Percentiles rank a stretch among this genome's conserved stretches.
Evolutionary conservation across 2,797 vertebrate genomes (phyloP).

Genomic region (Peromyscus attwateri): DNA sequence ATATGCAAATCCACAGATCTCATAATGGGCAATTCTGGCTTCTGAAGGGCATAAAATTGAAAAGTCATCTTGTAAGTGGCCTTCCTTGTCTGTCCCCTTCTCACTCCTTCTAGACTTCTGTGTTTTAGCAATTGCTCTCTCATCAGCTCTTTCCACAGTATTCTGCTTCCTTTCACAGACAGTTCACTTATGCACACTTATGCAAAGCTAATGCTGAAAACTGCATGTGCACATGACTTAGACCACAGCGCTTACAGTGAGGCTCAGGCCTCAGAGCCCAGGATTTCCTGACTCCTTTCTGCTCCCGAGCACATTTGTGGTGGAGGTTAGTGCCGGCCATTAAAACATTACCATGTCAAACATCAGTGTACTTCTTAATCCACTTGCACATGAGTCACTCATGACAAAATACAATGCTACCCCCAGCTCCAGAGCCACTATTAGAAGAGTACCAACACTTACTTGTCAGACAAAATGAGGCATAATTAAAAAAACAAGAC

Average conservation of each 20-base stretch:
- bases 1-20: not conserved
- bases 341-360: slow-evolving; percentile 5
- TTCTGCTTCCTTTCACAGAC: slow-evolving; percentile 24
- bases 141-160: not conserved
- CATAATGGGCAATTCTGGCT: not conserved
- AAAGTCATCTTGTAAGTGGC: slow-evolving; percentile 11
- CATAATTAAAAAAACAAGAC: not conserved
- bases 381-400: not conserved
- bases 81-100: not conserved
- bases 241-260: not conserved
- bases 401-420: not conserved
- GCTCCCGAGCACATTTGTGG: not conserved
- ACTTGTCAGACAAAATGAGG: not conserved
- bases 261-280: not conserved
- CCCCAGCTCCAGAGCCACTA: not conserved
- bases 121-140: slow-evolving; percentile 7
- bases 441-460: not conserved
- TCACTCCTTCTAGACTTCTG: not conserved
- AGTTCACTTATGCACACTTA: not conserved
- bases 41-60: not conserved
- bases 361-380: not conserved
- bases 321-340: not conserved
- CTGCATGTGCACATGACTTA: not conserved
- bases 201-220: not conserved
- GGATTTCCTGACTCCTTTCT: not conserved